Evolutionary conservation across 2,888 invertebrate species (phyloP), one percentile per base, ranked within the genome.

Genomic region (Stomorhina lunata): DNA sequence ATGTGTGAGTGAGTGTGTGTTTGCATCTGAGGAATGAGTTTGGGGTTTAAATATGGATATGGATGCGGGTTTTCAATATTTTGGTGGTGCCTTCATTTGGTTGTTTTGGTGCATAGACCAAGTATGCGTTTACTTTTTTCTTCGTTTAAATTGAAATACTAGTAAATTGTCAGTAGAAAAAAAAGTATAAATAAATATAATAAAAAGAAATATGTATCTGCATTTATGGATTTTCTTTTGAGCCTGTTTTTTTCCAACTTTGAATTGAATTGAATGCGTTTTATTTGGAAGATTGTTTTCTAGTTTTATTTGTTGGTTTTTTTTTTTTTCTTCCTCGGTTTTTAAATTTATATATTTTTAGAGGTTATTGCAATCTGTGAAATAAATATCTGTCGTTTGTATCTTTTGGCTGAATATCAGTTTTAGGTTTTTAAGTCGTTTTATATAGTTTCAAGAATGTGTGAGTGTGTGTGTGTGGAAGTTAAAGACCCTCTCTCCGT

Each of bases 361-460:
- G 72, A 80, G 79, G 79, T 73, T 80, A 73, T 73, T 73, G 79
- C 79, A 80, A 76, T 76, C 76, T 76, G 63, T n/a, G n/a, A n/a
- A n/a, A n/a, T n/a, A 80, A 80, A 76, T 69, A 76, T 69, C 65
- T 80, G 61, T 80, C 55, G 76, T 55, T 75, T 55, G 53, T 61
- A 80, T 57, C 63, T 76, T 76, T 76, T 80, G 73, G 55, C 55
- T 57, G 69, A 76, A 80, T 73, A 48, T 75, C 61, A 69, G 55
- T 69, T 76, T 80, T 45, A 63, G 65, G 34, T 76, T 76, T 76
- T 48, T 53, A 3, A 53, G 25, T 65, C 45, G 4, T 32, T 6
- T 32, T 45, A 63, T 29, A 6, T 63, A 53, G 53, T 43, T 55
- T n/a, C 17, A 20, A 40, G 3, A 9, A 15, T 32, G 15, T 20